Evolutionary conservation across 1,140 invertebrate species (phyloP).

Genomic region (Zaprionus africanus): DNA sequence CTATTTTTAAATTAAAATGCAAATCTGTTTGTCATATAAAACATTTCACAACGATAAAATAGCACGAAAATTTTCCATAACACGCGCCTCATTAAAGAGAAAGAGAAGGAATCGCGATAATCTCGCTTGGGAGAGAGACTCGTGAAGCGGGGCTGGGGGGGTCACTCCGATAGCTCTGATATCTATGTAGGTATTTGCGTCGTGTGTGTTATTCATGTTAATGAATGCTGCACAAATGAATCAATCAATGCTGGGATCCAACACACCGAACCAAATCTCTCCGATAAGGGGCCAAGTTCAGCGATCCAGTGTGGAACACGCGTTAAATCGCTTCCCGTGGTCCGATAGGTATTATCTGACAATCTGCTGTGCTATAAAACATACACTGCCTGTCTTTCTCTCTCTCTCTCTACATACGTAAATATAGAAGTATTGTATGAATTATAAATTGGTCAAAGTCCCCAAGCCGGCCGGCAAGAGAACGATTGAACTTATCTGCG

Average conservation of each 20-base stretch:
- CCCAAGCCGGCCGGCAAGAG: constrained; percentile 55
- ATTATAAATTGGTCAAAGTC: constrained; percentile 64
- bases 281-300: constrained; percentile 64
- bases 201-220: constrained; percentile 33
- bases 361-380: constrained; percentile 44
- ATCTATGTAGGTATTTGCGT: constrained; percentile 5
- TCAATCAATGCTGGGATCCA: constrained; percentile 53
- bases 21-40: constrained; percentile 39
- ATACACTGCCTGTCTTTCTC: background rate
- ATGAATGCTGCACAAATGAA: constrained; percentile 56
- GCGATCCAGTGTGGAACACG: constrained; percentile 36
- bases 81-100: constrained; percentile 33
- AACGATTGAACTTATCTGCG: constrained; percentile 65
- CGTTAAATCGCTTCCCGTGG: constrained; percentile 38
- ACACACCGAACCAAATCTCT: constrained; percentile 3
- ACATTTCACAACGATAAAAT: constrained; percentile 25
- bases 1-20: constrained; percentile 44
- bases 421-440: constrained; percentile 26
- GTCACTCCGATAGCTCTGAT: constrained; percentile 8
- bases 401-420: background rate
- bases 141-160: background rate
- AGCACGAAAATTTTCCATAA: constrained; percentile 48
- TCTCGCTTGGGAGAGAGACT: background rate
- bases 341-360: constrained; percentile 47
- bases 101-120: constrained; percentile 15